These are phyloP conservation scores for Drosophila pseudotalamancana DNA, from an alignment of 2,888 invertebrate species.

Conservation along the genomic window DNA sequence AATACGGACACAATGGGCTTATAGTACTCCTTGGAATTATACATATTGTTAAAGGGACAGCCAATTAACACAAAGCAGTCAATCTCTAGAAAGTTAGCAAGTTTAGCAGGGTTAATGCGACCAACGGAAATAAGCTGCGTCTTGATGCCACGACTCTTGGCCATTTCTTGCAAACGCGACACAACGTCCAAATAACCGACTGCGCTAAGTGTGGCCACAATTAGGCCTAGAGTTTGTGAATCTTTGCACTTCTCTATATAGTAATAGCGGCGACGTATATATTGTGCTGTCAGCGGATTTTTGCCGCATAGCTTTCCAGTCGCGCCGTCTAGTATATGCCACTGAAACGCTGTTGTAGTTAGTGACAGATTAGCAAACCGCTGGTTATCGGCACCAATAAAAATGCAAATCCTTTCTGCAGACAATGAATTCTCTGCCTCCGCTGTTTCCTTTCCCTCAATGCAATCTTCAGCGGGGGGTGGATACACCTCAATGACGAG, in stretches of 20 bases:
- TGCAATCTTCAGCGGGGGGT: conserved; percentile 54
- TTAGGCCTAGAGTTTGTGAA: conserved; percentile 93
- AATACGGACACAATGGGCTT: conserved; percentile 96
- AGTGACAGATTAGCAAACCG: conserved; percentile 88
- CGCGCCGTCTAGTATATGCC: conserved; percentile 86
- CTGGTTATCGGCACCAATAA: conserved; percentile 88
- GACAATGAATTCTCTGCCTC: conserved; percentile 75
- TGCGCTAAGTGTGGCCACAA: conserved; percentile 96
- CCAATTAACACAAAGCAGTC: conserved; percentile 96
- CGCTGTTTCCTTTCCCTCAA: conserved; percentile 25
- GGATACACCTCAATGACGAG: conserved; percentile 73
- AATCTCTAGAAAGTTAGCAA: conserved; percentile 96
- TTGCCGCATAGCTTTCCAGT: conserved; percentile 82
- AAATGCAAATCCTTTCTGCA: conserved; percentile 87
- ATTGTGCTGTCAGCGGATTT: conserved; percentile 85
- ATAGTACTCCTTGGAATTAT: conserved; percentile 93
- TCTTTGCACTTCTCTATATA: conserved; percentile 96
- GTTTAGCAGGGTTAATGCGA: conserved; percentile 96
- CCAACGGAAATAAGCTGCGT: conserved; percentile 96
- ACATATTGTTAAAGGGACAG: conserved; percentile 95
- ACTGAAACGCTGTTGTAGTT: conserved; percentile 85
- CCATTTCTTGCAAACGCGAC: conserved; percentile 89
- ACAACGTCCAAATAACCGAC: conserved; percentile 91
- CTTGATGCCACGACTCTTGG: conserved; percentile 92
- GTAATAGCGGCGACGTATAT: conserved; percentile 92